These are phyloP conservation scores for Eupithecia vulgata DNA, from an alignment of 2,888 invertebrate species.

Conservation along the genomic window DNA sequence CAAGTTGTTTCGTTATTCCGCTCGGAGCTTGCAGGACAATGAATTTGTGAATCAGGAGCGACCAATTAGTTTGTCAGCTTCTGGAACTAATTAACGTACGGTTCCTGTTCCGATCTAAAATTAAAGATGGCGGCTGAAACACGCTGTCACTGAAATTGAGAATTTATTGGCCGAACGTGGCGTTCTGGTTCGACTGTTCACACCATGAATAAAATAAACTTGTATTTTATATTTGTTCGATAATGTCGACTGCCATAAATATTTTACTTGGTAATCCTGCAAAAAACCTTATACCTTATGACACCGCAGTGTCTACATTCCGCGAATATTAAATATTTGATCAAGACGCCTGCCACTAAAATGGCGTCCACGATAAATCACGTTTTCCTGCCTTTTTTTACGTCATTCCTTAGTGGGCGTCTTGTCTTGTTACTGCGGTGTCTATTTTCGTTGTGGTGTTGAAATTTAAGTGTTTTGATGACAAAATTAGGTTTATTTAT, in stretches of 20 bases:
- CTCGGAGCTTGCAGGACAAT: conserved; percentile 35
- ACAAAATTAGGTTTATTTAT: conserved; percentile 46
- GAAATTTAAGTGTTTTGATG: conserved; percentile 49
- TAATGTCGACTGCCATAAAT: not conserved
- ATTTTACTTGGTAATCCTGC: not conserved
- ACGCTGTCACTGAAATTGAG: conserved; percentile 41
- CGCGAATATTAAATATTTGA: conserved; percentile 58
- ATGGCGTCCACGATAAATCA: conserved; percentile 64
- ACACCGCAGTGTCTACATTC: conserved; percentile 6
- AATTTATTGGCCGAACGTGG: conserved; percentile 39
- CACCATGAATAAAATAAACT: conserved; percentile 6
- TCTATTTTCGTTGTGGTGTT: conserved; percentile 59
- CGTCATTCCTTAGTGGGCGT: conserved; percentile 55
- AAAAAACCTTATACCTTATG: not conserved
- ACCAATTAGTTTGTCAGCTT: conserved; percentile 46
- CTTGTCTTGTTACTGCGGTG: conserved; percentile 60
- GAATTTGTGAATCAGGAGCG: conserved; percentile 44
- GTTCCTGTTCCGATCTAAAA: conserved; percentile 49
- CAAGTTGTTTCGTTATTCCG: conserved; percentile 27
- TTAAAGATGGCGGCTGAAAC: conserved; percentile 46
- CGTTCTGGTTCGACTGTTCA: not conserved
- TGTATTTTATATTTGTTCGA: conserved; percentile 23
- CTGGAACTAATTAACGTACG: conserved; percentile 56
- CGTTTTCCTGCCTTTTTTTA: conserved; percentile 57
- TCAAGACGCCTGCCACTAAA: conserved; percentile 50